These are phyloP conservation scores for Mormyrops boulengeri DNA, from an alignment of 2,797 vertebrate genomes.

Conservation along the genomic window DNA sequence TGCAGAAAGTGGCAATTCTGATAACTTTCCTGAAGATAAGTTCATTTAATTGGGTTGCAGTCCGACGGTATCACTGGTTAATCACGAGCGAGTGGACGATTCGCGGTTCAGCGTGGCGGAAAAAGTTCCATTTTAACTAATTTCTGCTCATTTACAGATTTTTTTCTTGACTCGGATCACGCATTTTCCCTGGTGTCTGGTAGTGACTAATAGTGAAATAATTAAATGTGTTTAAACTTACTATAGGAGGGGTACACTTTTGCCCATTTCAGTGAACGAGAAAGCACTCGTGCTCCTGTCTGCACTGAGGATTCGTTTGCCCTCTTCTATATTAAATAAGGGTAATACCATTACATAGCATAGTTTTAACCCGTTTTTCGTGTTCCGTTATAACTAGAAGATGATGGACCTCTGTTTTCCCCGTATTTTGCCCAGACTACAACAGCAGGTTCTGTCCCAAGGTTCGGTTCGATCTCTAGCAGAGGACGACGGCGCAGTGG, in stretches of 20 bases:
- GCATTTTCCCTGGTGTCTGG: neutral
- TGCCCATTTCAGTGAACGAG: neutral
- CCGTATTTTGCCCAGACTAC: constrained; percentile 70
- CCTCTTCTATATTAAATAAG: neutral
- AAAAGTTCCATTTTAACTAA: neutral
- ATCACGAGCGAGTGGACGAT: neutral
- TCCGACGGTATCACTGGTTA: neutral
- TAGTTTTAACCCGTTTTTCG: neutral
- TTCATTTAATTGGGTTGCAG: neutral
- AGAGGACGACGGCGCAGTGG: constrained; percentile 78
- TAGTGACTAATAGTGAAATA: neutral
- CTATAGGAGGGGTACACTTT: neutral
- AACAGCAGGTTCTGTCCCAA: constrained; percentile 90
- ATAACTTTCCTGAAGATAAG: neutral
- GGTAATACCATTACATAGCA: neutral
- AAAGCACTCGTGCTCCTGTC: neutral
- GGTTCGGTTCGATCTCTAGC: constrained; percentile 79
- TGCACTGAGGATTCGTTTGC: neutral
- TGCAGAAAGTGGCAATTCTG: neutral
- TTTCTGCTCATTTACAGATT: neutral
- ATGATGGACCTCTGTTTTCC: neutral
- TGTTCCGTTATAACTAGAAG: neutral
- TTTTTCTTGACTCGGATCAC: neutral
- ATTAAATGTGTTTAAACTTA: neutral
- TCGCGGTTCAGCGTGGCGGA: neutral